These are phyloP conservation scores for Coptotermes formosanus DNA, from an alignment of 1,140 invertebrate genomes.

Conservation along the genomic window DNA sequence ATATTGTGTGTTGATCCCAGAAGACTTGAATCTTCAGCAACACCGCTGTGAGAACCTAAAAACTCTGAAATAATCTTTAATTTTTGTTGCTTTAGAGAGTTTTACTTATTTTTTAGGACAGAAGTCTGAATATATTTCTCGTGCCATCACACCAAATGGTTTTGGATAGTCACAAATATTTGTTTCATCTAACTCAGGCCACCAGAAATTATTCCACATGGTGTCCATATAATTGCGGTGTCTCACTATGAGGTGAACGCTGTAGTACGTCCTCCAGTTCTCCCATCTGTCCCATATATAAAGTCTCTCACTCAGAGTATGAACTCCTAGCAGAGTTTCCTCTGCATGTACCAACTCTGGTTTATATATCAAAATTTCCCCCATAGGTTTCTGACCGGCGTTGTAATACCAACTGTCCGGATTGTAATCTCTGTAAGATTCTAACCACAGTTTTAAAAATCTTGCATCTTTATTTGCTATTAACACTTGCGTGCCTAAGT, in stretches of 20 bases:
- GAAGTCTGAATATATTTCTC: constrained; percentile 27
- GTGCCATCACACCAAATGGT: constrained; percentile 33
- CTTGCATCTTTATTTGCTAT: constrained; percentile 16
- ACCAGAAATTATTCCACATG: not conserved
- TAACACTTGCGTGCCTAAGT: not conserved
- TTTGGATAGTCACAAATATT: constrained; percentile 32
- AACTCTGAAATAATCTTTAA: too few relatives aligned
- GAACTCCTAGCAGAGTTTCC: not conserved
- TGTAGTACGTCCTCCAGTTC: not conserved
- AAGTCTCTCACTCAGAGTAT: not conserved
- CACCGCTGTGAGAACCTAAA: too few relatives aligned
- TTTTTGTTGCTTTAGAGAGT: too few relatives aligned
- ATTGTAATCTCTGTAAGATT: not conserved
- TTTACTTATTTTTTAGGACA: not conserved
- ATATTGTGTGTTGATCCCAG: too few relatives aligned
- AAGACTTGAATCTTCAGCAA: too few relatives aligned
- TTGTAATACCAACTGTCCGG: not conserved
- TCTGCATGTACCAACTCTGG: constrained; percentile 31
- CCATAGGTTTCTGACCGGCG: not conserved
- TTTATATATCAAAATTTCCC: constrained; percentile 26
- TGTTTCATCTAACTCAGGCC: constrained; percentile 27
- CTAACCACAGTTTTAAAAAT: not conserved
- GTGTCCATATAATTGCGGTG: constrained; percentile 1
- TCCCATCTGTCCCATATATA: not conserved
- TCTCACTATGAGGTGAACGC: not conserved